Base-by-base conservation (phyloP, 2,888 invertebrate genomes). In the Eupsilia transversa region DNA sequence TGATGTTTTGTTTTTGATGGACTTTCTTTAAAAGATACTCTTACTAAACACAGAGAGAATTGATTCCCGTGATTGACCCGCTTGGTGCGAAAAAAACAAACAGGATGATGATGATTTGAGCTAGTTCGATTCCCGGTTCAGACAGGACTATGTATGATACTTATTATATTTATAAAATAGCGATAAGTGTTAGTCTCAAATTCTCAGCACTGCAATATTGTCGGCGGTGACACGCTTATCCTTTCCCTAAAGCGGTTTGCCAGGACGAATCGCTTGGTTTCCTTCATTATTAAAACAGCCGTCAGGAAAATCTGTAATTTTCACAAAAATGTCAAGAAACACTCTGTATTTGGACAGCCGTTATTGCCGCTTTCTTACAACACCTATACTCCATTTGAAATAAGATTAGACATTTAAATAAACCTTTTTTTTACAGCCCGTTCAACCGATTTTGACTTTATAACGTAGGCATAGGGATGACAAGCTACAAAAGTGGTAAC, bases 1-100 rank as follows among this genome's bases (percentile, higher is more conserved):
- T 38, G 63, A 61, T 57, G 70, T 60, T 66, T 56, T 41, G 12
- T 54, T 46, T 56, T 43, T 43, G 10, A 20, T 33, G 12, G 41
- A 27, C 20, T 52, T 73, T 52, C 17, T 14, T 30, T 14, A 30
- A 20, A 72, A 14, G 0, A 30, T 35, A 23, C 7, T 4, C 7
- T 9, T 64, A 3, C 0, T 43, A 9, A 14, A 35, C 9, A 59
- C 6, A 20, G 3, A n/a, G 30, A 27, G 2, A 27, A 67, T 38
- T 30, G 23, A 17, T 70, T 70, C n/a, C 41, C 38, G 23, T 10
- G 12, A 20, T 41, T 17, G 12, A 30, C 17, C 23, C 2, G 14
- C 12, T 52, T 38, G 49, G 17, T 43, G 56, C 17, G n/a, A n/a
- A n/a, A n/a, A n/a, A n/a, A n/a, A n/a, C n/a, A n/a, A n/a, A n/a